Evolutionary conservation across 2,888 invertebrate genomes (phyloP).

Genomic region (Epistrophe grossulariae): DNA sequence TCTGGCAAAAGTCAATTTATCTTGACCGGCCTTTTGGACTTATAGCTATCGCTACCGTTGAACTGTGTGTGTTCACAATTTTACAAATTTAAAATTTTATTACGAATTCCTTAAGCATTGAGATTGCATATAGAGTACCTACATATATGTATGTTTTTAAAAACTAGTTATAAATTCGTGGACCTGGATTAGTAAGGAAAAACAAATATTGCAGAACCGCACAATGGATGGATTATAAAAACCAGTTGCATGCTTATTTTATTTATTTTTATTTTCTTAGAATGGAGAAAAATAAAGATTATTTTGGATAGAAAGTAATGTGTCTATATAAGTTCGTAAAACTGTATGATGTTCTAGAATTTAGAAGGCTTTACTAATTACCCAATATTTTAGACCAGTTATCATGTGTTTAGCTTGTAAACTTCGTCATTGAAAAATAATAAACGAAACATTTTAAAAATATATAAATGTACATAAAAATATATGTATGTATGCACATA

Average conservation of each 20-base stretch:
- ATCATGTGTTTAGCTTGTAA: neutral
- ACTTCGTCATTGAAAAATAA: neutral
- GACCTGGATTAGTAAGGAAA: constrained; percentile 50
- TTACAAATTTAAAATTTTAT: constrained; percentile 3
- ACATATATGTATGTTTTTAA: neutral
- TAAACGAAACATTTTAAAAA: neutral
- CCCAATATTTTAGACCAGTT: neutral
- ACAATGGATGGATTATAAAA: constrained; percentile 47
- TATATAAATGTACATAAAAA: neutral
- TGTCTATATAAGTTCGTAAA: neutral
- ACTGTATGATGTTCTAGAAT: too few relatives aligned
- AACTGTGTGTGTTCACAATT: constrained; percentile 11
- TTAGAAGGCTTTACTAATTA: neutral
- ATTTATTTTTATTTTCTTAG: neutral
- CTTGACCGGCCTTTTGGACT: neutral
- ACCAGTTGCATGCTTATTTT: neutral
- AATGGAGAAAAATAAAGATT: neutral
- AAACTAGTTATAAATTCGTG: constrained; percentile 24
- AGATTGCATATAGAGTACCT: constrained; percentile 21
- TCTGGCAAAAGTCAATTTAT: neutral
- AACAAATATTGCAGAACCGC: constrained; percentile 67
- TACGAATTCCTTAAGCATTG: neutral
- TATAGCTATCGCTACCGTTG: constrained; percentile 31
- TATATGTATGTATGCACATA: too few relatives aligned
- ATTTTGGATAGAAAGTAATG: neutral